Percentiles rank a stretch among this genome's conserved stretches.
phyloP scores from a whole-genome alignment of 2,113 vertebrate species.

The Toxotes chatareus region DNA sequence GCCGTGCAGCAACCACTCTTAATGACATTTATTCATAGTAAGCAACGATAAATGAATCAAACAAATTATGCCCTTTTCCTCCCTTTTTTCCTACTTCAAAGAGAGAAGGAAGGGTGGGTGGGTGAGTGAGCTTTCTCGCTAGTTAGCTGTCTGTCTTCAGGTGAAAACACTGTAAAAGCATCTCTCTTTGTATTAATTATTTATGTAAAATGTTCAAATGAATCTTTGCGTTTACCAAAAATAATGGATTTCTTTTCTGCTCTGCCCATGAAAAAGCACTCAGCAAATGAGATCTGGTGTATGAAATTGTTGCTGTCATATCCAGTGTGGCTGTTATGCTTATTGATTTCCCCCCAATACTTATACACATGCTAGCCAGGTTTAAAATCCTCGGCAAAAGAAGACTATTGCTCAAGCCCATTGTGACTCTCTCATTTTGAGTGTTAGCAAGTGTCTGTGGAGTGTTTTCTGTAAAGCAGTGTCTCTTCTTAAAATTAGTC shows the following conservation, averaged over 20 bases:
- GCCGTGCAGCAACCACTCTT: constrained; percentile 41
- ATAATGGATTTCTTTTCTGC: constrained; percentile 75
- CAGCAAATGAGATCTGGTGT: constrained; percentile 75
- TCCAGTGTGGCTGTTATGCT: constrained; percentile 70
- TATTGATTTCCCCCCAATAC: constrained; percentile 70
- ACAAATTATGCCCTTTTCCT: constrained; percentile 61
- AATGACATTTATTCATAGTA: constrained; percentile 73
- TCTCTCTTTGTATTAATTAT: constrained; percentile 77
- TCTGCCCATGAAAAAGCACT: constrained; percentile 62
- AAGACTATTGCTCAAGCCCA: constrained; percentile 26
- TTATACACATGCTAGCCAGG: constrained; percentile 44
- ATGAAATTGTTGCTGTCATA: constrained; percentile 80
- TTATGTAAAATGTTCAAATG: constrained; percentile 78
- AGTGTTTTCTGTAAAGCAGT: constrained; percentile 10
- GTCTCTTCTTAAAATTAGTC: neutral
- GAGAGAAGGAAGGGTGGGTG: constrained; percentile 26
- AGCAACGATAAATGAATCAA: constrained; percentile 73
- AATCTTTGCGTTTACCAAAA: constrained; percentile 73
- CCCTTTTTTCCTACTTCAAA: constrained; percentile 62
- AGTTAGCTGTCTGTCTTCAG: constrained; percentile 72
- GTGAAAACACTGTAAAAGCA: constrained; percentile 76
- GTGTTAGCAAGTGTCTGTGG: constrained; percentile 11
- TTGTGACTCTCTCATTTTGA: constrained; percentile 24
- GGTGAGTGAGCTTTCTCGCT: constrained; percentile 42
- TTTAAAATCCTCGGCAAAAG: constrained; percentile 35